Percentiles rank a stretch among this genome's conserved stretches.
phyloP scores from a whole-genome alignment of 1,140 invertebrate species.

The Caenorhabditis tropicalis region DNA sequence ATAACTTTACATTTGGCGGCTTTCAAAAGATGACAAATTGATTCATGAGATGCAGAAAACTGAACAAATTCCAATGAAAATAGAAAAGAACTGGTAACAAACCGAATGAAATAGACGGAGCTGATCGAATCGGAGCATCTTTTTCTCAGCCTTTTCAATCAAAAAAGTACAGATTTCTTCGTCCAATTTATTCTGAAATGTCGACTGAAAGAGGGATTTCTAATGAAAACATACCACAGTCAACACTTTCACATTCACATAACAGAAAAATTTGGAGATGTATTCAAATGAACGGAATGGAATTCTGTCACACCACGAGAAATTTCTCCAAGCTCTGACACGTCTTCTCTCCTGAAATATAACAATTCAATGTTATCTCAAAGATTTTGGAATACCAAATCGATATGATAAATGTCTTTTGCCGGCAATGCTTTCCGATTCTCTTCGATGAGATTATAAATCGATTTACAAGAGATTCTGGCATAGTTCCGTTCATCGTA shows the following conservation, averaged over 20 bases:
- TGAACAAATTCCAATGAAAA: neutral
- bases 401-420: neutral
- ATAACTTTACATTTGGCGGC: neutral
- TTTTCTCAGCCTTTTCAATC: constrained; percentile 9
- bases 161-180: neutral
- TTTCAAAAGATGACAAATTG: neutral
- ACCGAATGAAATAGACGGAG: constrained; percentile 6
- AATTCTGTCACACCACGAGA: constrained; percentile 8
- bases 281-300: neutral
- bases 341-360: neutral
- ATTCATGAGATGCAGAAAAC: constrained; percentile 7
- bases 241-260: constrained; percentile 17
- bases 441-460: neutral
- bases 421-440: neutral
- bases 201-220: neutral
- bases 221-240: neutral
- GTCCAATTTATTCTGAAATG: neutral
- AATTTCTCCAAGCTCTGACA: constrained; percentile 26
- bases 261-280: constrained; percentile 9
- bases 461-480: neutral
- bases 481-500: neutral
- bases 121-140: neutral
- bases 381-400: neutral
- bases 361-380: neutral
- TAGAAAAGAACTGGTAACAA: neutral